Evolutionary conservation across 1,140 invertebrate species (phyloP).

Genomic region (Drosophila mauritiana): DNA sequence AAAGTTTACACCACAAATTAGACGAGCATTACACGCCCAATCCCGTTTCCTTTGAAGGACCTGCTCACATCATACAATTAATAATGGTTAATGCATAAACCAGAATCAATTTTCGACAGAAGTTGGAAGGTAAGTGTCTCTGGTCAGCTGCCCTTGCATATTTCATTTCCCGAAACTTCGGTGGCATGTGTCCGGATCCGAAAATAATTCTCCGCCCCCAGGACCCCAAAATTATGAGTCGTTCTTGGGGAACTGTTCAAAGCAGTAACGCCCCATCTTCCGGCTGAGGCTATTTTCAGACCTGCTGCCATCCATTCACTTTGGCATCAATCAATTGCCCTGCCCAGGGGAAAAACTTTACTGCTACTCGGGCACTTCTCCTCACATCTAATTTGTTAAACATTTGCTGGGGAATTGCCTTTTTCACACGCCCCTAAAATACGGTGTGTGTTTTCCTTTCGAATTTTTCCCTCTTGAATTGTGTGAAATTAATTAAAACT

Average conservation of each 20-base stretch:
- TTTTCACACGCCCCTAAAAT: slow-evolving; percentile 62
- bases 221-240: slow-evolving; percentile 24
- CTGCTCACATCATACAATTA: slow-evolving; percentile 18
- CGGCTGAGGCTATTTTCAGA: slow-evolving; percentile 24
- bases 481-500: slow-evolving; percentile 77
- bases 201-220: slow-evolving; percentile 30
- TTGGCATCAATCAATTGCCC: slow-evolving; percentile 57
- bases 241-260: slow-evolving; percentile 18
- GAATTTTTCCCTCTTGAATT: slow-evolving; percentile 20
- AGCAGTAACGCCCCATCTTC: slow-evolving; percentile 27
- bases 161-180: slow-evolving; percentile 41
- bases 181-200: slow-evolving; percentile 34
- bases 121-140: slow-evolving; percentile 1
- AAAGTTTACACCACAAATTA: slow-evolving; percentile 37
- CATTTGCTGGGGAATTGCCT: slow-evolving; percentile 47
- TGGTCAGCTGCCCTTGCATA: slow-evolving; percentile 34
- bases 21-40: slow-evolving; percentile 11
- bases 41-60: not conserved
- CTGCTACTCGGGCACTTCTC: slow-evolving; percentile 32
- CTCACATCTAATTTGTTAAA: slow-evolving; percentile 64
- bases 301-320: slow-evolving; percentile 38
- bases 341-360: slow-evolving; percentile 39
- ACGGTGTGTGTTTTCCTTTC: slow-evolving; percentile 28
- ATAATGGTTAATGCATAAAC: slow-evolving; percentile 47
- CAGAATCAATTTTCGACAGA: slow-evolving; percentile 14